These are phyloP conservation scores for honey bee (Apis mellifera) DNA, from an alignment of 1,140 invertebrate genomes.

Conservation along the genomic window DNA sequence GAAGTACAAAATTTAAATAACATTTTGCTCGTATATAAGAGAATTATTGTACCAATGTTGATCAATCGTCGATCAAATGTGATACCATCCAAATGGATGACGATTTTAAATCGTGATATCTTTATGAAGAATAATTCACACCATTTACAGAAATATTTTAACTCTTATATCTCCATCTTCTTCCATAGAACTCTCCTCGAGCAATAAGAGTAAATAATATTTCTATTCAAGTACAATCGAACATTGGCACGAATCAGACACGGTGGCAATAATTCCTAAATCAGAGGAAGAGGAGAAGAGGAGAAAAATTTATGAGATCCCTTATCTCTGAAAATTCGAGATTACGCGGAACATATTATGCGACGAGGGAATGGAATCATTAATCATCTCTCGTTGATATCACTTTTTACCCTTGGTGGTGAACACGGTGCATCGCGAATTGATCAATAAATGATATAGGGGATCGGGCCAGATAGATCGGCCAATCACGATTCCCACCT, in stretches of 20 bases:
- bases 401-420: neutral
- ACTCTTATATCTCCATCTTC: too few relatives aligned
- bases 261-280: too few relatives aligned
- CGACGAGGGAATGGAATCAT: neutral
- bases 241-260: neutral
- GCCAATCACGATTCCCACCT: conserved; percentile 25
- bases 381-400: conserved; percentile 26
- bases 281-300: neutral
- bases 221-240: neutral
- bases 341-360: conserved; percentile 18
- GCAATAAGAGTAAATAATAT: too few relatives aligned
- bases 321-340: neutral
- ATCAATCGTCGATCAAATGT: too few relatives aligned
- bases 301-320: neutral
- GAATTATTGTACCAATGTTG: too few relatives aligned
- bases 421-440: conserved; percentile 21
- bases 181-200: too few relatives aligned
- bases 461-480: conserved; percentile 22
- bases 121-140: too few relatives aligned
- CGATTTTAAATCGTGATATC: too few relatives aligned
- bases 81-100: too few relatives aligned
- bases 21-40: too few relatives aligned
- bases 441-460: conserved; percentile 42
- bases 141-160: too few relatives aligned
- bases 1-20: too few relatives aligned